phyloP scores from a whole-genome alignment of 2,797 vertebrate genomes.

The Coranthus polyacanthus region DNA sequence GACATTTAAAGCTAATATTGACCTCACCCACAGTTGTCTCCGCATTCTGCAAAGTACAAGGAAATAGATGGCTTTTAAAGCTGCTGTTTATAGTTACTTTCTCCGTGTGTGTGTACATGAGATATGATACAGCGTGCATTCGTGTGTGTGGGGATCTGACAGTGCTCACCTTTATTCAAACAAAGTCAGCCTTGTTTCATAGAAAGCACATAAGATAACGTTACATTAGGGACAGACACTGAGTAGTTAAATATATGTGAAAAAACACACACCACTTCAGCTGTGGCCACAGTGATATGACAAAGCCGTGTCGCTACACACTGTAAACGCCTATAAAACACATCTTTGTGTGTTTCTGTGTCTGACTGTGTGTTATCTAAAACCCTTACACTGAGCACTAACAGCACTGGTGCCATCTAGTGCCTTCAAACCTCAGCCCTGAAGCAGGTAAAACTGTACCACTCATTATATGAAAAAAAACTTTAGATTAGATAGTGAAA shows the following conservation, averaged over 20 bases:
- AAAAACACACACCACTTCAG: conserved; percentile 36
- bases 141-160: conserved; percentile 26
- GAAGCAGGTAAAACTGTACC: not conserved
- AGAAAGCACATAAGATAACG: conserved; percentile 57
- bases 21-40: conserved; percentile 21
- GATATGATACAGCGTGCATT: conserved; percentile 3
- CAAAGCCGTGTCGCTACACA: not conserved
- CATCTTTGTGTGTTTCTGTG: not conserved
- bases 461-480: not conserved
- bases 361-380: conserved; percentile 7
- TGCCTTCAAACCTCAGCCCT: conserved; percentile 52
- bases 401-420: conserved; percentile 80
- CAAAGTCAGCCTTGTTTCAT: conserved; percentile 35
- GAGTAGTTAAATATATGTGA: conserved; percentile 32
- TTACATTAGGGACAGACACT: conserved; percentile 54
- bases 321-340: conserved; percentile 9
- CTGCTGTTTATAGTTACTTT: conserved; percentile 27
- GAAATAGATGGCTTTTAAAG: conserved; percentile 66
- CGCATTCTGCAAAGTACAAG: conserved; percentile 16
- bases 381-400: conserved; percentile 2
- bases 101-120: conserved; percentile 9
- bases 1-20: conserved; percentile 66
- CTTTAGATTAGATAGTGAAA: too few species aligned
- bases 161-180: not conserved
- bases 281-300: conserved; percentile 37